Percentiles rank a stretch among this genome's conserved stretches.
These are phyloP conservation scores for Bathynomus jamesi DNA, from an alignment of 1,140 invertebrate species.

Conservation along the genomic window DNA sequence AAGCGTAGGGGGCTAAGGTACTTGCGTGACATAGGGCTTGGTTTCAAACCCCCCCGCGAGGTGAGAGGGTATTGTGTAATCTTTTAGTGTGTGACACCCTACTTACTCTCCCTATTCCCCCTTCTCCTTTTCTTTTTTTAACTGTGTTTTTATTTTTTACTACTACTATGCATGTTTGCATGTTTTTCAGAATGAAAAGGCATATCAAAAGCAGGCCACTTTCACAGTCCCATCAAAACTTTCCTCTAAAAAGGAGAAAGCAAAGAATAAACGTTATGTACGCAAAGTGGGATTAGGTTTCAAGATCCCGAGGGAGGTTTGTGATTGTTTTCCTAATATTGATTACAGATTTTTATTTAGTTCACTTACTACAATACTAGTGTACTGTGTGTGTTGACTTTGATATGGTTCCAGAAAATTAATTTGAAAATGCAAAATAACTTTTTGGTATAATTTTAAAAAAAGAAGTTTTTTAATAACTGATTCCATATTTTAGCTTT, in stretches of 20 bases:
- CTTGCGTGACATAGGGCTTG: slow-evolving; percentile 9
- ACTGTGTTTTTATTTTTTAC: neutral
- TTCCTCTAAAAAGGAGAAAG: neutral
- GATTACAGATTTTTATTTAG: too few relatives aligned
- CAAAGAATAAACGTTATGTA: slow-evolving; percentile 55
- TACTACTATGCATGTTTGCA: neutral
- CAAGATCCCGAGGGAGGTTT: slow-evolving; percentile 87
- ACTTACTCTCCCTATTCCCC: neutral
- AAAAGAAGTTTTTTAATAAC: too few relatives aligned
- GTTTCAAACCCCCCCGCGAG: slow-evolving; percentile 12
- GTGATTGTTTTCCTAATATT: neutral
- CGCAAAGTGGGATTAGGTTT: slow-evolving; percentile 96
- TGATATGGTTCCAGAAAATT: too few relatives aligned
- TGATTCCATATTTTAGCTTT: too few relatives aligned
- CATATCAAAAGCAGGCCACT: neutral
- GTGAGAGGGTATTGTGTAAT: neutral
- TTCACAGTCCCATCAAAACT: neutral
- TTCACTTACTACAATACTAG: too few relatives aligned
- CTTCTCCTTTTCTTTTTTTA: neutral
- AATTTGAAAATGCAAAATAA: too few relatives aligned
- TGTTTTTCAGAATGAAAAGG: neutral
- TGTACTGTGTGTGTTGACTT: too few relatives aligned
- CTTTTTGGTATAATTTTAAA: too few relatives aligned
- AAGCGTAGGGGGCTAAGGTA: neutral
- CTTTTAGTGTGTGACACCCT: neutral